A percentile compares a stretch with the other conserved stretches of the same genome.
Evolutionary conservation across 2,113 vertebrate species (phyloP).

Genomic region (Dicaeum eximium): DNA sequence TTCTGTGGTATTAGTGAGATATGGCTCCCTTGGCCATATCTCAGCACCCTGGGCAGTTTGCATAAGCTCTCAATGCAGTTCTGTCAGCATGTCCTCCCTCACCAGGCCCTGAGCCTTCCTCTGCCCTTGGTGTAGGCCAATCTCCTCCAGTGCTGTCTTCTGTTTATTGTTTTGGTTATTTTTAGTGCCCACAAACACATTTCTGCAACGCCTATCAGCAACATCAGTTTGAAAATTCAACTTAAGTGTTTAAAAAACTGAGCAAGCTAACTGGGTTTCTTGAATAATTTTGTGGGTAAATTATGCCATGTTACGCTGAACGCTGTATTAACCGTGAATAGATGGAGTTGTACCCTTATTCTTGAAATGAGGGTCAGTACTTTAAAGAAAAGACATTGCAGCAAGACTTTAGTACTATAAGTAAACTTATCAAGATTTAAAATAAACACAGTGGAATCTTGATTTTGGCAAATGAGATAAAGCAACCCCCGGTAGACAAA

Average conservation of each 20-base stretch:
- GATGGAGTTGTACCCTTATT: background rate
- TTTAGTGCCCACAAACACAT: background rate
- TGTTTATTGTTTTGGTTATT: background rate
- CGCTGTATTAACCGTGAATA: fast-evolving
- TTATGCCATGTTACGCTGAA: background rate
- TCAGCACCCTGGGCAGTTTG: fast-evolving
- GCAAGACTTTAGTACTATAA: background rate
- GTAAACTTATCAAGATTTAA: background rate
- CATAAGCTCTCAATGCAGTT: background rate
- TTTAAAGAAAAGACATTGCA: background rate
- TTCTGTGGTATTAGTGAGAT: background rate
- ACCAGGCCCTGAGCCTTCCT: background rate
- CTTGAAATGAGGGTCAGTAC: background rate
- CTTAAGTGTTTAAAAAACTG: background rate
- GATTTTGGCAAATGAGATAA: background rate
- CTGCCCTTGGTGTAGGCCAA: background rate
- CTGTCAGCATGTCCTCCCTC: background rate
- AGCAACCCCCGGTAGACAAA: background rate
- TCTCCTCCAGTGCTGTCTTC: background rate
- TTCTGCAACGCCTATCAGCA: background rate
- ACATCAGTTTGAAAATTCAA: background rate
- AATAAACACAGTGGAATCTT: background rate
- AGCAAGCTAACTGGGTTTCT: background rate
- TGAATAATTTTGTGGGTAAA: background rate
- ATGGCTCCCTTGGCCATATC: fast-evolving